A percentile compares a stretch with the other conserved stretches of the same genome.
Evolutionary conservation across 2,888 invertebrate genomes (phyloP).

Genomic region (Limenitis arthemis): DNA sequence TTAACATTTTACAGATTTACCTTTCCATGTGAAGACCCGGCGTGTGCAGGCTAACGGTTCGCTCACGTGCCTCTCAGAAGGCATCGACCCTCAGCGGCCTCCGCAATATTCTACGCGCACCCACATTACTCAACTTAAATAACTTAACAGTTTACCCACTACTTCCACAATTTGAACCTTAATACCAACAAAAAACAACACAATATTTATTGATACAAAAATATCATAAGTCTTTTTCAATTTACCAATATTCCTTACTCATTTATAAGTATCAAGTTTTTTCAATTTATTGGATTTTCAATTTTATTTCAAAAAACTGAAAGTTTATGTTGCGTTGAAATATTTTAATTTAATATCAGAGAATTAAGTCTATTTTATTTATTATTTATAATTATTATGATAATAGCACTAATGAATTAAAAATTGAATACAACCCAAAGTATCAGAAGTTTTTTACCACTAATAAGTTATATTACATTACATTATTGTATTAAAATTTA

Average conservation of each 20-base stretch:
- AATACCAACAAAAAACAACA: neutral
- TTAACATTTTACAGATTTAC: slow-evolving; percentile 53
- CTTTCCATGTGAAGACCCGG: slow-evolving; percentile 55
- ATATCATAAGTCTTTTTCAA: slow-evolving; percentile 1
- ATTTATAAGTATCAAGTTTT: slow-evolving; percentile 6
- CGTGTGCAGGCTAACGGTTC: slow-evolving; percentile 62
- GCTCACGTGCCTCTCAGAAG: slow-evolving; percentile 65
- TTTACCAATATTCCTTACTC: neutral
- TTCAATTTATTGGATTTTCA: neutral
- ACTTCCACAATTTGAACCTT: slow-evolving; percentile 5
- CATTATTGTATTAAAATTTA: neutral
- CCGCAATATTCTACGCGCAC: slow-evolving; percentile 66
- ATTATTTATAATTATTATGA: slow-evolving; percentile 7
- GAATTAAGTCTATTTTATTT: slow-evolving; percentile 12
- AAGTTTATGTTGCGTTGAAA: neutral
- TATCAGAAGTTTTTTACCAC: neutral
- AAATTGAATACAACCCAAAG: no score
- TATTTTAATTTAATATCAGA: neutral
- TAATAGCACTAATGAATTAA: neutral
- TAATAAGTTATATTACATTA: neutral
- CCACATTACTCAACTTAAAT: slow-evolving; percentile 24
- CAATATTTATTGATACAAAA: slow-evolving; percentile 1
- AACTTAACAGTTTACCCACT: slow-evolving; percentile 22
- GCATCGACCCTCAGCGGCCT: slow-evolving; percentile 69
- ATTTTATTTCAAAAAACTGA: neutral